Evolutionary conservation across 2,797 vertebrate species (phyloP), one percentile per base, ranked within the genome.

Genomic region (Botia almorhae): DNA sequence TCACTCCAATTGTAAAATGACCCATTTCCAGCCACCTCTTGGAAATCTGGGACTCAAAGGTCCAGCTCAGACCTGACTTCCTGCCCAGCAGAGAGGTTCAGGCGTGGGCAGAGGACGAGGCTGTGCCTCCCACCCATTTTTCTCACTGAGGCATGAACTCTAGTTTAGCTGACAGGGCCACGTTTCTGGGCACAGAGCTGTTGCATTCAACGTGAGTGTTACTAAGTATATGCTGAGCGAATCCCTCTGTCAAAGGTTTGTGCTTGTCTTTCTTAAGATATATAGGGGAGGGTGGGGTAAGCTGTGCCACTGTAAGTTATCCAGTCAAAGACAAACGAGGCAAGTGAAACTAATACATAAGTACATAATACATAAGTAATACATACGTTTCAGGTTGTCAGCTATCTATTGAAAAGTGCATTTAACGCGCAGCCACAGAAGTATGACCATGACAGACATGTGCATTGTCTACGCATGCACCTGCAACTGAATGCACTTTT

Each of bases 111-210:
- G 58, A 48, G 69, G 53, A 51, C 50, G 17, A 64, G 46, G 33
- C 58, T 13, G 11, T 72, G 48, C 69, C 60, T 73, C 39, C 29
- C 33, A 69, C 71, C 58, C 19, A 21, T 60, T 80, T 60, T 21
- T 13, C 69, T 67, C 19, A 73, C 61, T 46, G 78, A 80, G 26
- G 69, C 78, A 73, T 67, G 29, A 80, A 65, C 50, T 80, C 12
- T 65, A 46, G 77, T 63, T 78, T 10, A 77, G 36, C 33, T 17
- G 51, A 68, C 14, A n/a, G 17, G 61, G 77, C 46, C 56, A 64
- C 56, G 43, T 70, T 79, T 46, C 58, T 46, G 4, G 64, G 29
- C 64, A 23, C 21, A 46, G 21, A 46, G 51, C 58, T 61, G 39
- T 61, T 69, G 26, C 16, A 43, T 61, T 43, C 39, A 43, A 43